Conservation (phyloP, 2,113 vertebrate species). For the Tychaedon coryphoeus region DNA sequence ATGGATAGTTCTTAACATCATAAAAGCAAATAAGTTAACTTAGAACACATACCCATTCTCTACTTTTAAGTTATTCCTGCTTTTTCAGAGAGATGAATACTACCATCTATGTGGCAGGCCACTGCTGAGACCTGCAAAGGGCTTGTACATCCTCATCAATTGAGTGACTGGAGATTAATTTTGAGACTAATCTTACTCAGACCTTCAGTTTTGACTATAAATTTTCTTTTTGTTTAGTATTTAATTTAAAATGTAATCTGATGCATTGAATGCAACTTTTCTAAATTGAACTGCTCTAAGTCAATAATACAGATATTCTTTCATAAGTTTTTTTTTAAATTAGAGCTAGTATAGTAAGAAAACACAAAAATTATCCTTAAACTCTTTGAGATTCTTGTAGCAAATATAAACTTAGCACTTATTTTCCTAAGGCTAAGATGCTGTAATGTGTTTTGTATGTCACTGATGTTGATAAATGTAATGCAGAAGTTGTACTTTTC, state of each 20-base stretch:
- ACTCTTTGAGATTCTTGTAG: neutral
- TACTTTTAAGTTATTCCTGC: neutral
- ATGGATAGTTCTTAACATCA: neutral
- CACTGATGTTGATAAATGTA: neutral
- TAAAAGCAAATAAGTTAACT: neutral
- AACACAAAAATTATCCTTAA: neutral
- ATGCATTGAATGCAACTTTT: neutral
- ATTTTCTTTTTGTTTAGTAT: neutral
- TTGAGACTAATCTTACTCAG: neutral
- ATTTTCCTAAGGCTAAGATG: neutral
- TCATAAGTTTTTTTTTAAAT: neutral
- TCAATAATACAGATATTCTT: neutral
- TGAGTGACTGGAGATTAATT: neutral
- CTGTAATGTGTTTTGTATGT: neutral
- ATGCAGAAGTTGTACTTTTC: neutral
- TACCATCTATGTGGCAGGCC: neutral
- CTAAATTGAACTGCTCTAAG: neutral
- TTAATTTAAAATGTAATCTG: neutral
- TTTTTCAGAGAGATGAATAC: neutral
- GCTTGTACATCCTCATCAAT: neutral
- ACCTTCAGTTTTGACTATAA: neutral
- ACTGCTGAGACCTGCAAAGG: neutral
- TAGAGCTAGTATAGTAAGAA: neutral
- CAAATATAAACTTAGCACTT: neutral
- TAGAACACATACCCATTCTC: neutral